Percentiles rank a stretch among this genome's conserved stretches.
Evolutionary conservation across 2,797 vertebrate species (phyloP).

Genomic region (Lagodon rhomboides): DNA sequence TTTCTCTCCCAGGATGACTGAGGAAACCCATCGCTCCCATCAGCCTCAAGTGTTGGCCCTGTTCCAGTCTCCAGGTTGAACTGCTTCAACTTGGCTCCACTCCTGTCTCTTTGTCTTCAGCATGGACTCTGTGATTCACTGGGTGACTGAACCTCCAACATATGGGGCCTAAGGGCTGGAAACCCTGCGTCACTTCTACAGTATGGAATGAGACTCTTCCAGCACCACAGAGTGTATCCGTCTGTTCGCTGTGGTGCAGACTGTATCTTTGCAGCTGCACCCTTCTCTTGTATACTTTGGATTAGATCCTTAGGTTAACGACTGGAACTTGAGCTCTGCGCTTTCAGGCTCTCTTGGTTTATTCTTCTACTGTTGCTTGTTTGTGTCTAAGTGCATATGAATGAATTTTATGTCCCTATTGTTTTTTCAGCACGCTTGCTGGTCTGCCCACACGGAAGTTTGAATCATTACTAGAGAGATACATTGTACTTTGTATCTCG

Average conservation of each 20-base stretch:
- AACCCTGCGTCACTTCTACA: conserved; percentile 5
- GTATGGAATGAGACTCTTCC: neutral
- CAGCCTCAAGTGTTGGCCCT: conserved; percentile 1
- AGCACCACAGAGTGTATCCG: neutral
- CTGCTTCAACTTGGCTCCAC: neutral
- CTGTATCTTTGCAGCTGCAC: neutral
- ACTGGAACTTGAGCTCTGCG: neutral
- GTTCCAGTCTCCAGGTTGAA: conserved; percentile 5
- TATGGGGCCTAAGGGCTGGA: conserved; percentile 11
- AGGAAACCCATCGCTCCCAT: conserved; percentile 35
- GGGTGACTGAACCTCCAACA: neutral
- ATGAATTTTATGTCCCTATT: neutral
- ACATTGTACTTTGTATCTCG: neutral
- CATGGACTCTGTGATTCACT: neutral
- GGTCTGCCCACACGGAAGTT: neutral
- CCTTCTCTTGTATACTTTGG: conserved; percentile 9
- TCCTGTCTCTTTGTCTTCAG: neutral
- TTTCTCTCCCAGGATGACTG: conserved; percentile 81
- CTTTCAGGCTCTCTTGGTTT: neutral
- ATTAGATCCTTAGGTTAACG: neutral
- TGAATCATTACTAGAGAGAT: neutral
- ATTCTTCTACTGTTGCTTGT: neutral
- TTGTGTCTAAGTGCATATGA: neutral
- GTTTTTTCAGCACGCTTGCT: neutral
- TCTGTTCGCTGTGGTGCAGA: neutral